phyloP scores from a whole-genome alignment of 2,113 vertebrate genomes.

The Corapipo altera region DNA sequence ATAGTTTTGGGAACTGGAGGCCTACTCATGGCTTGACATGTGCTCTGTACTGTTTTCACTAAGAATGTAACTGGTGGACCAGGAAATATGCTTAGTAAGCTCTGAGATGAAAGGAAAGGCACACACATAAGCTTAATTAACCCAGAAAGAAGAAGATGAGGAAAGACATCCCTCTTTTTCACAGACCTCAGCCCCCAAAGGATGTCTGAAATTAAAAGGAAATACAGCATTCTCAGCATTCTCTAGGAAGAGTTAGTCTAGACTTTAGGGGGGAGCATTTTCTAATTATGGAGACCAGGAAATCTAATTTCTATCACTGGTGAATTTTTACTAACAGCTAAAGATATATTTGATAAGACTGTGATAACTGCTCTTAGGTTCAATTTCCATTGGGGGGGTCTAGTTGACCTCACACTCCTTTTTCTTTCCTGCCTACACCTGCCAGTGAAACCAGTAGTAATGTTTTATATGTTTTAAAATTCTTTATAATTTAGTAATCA shows the following conservation, averaged over 20 bases:
- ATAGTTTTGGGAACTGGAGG: neutral
- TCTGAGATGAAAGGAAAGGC: neutral
- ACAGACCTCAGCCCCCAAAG: neutral
- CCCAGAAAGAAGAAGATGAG: neutral
- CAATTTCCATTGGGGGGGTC: rapidly evolving
- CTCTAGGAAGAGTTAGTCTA: neutral
- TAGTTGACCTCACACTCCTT: neutral
- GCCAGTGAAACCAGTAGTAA: neutral
- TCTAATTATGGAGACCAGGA: neutral
- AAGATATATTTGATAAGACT: neutral
- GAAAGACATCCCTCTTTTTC: neutral
- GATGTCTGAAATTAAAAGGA: neutral
- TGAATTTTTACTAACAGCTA: neutral
- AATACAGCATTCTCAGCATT: neutral
- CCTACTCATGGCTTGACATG: neutral
- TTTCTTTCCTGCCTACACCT: neutral
- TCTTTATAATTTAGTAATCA: neutral
- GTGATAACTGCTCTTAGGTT: neutral
- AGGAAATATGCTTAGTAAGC: neutral
- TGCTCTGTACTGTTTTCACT: neutral
- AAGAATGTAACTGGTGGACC: neutral
- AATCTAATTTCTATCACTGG: neutral
- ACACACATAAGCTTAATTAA: neutral
- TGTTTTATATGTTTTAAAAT: neutral
- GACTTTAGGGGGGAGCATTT: neutral